Percentiles rank a stretch among this genome's conserved stretches.
phyloP scores from a whole-genome alignment of 2,113 vertebrate genomes.

The Rhinolophus ferrumequinum region DNA sequence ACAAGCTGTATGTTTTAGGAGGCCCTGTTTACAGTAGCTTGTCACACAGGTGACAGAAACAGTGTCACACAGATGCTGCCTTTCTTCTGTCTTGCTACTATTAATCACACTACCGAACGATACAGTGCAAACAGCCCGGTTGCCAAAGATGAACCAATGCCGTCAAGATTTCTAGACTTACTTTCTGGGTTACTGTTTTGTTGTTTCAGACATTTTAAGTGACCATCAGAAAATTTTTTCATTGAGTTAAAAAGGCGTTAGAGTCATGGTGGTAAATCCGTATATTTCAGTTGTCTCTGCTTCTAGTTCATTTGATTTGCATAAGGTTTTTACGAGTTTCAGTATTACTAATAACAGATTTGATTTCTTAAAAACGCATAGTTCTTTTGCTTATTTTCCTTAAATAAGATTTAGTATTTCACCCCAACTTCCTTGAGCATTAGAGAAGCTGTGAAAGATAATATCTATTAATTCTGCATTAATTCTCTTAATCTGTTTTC shows the following conservation, averaged over 20 bases:
- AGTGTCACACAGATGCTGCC: slow-evolving; percentile 3
- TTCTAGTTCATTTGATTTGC: background rate
- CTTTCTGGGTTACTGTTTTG: background rate
- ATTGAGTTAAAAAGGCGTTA: background rate
- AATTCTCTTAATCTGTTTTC: slow-evolving; percentile 7
- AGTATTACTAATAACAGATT: background rate
- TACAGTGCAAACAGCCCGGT: background rate
- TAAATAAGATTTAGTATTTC: background rate
- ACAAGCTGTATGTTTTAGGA: slow-evolving; percentile 23
- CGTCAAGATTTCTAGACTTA: background rate
- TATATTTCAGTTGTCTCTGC: background rate
- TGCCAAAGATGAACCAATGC: slow-evolving; percentile 38
- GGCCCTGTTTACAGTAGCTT: slow-evolving; percentile 19
- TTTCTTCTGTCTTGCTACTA: slow-evolving; percentile 46
- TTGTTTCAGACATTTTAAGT: background rate
- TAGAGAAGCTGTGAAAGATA: background rate
- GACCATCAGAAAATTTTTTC: background rate
- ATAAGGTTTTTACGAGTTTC: background rate
- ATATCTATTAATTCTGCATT: background rate
- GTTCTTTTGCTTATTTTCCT: background rate
- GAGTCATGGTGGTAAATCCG: background rate
- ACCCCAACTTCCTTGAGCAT: background rate
- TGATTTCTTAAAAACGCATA: background rate
- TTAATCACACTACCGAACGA: background rate
- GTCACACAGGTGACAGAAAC: background rate